Conservation (phyloP, 92 coral and sea anemone genomes). For the Epizoanthus scotinus region DNA sequence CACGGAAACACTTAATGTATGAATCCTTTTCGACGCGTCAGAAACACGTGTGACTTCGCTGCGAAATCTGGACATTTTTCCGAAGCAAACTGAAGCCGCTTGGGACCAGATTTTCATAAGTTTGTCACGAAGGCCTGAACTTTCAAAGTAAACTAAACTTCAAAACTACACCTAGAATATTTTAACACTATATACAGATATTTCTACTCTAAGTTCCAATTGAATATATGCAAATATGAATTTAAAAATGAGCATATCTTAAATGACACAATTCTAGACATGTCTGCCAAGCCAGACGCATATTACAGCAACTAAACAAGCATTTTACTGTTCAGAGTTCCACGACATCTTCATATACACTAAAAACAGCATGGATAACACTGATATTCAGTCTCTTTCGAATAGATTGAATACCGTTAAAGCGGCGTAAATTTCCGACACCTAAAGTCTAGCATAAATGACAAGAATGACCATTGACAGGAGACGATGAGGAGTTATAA, state of each 20-base stretch:
- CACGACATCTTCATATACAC: background rate
- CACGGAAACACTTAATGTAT: background rate
- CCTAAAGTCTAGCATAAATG: background rate
- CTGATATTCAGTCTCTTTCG: background rate
- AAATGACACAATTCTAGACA: too few relatives aligned
- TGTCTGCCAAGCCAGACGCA: too few relatives aligned
- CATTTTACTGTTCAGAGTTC: background rate
- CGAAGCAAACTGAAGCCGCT: too few relatives aligned
- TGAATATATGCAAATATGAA: too few relatives aligned
- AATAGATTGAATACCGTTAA: background rate
- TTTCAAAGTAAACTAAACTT: too few relatives aligned
- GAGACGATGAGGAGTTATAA: too few relatives aligned
- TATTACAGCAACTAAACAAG: background rate
- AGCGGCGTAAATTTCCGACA: background rate
- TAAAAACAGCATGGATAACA: background rate
- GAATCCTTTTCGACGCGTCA: background rate
- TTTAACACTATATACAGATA: too few relatives aligned
- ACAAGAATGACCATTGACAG: background rate
- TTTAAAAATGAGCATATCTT: too few relatives aligned
- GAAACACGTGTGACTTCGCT: background rate
- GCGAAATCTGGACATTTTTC: background rate
- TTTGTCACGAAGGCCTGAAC: too few relatives aligned
- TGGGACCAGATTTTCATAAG: too few relatives aligned
- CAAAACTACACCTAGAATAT: too few relatives aligned
- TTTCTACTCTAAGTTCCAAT: too few relatives aligned